Evolutionary conservation across 1,140 invertebrate species (phyloP), one percentile per base, ranked within the genome.

Genomic region (Heliconius hermathena): DNA sequence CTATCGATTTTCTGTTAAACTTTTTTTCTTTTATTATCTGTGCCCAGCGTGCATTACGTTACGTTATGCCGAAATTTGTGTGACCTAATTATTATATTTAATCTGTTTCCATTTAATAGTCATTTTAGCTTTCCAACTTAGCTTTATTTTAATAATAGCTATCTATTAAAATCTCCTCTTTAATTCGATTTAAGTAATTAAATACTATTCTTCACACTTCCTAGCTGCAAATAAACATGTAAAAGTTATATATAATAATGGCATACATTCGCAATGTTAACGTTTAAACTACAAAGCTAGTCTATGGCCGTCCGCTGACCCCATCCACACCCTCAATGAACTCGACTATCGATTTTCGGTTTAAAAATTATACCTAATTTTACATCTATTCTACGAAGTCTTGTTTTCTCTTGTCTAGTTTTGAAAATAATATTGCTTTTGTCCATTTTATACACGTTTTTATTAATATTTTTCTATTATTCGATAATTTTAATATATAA

Each of bases 1-100:
- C 83, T 91, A 91, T 87, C 95, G 83, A 88, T 95, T 91, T 91
- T 91, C 86, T 82, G 76, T 85, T 88, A 87, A 87, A 66, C 26
- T 66, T 26, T 26, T 36, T 72, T 72, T 72, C 22, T 72, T 90
- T 90, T 84, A 86, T 81, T 77, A 81, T 80, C 71, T 80, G 74
- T 76, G 74, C 78, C 52, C 76, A n/a, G n/a, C n/a, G 74, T 80
- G 74, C 78, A 80, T 77, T n/a, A 72, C 71, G 36, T 72, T 72
- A 72, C 71, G 71, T 38, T 72, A 9, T 72, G 71, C 71, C 71
- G 18, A 72, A 72, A 20, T 20, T 72, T 38, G 33, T 72, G 29
- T 38, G 71, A 72, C 71, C 71, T 72, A 38, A 72, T 38, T 72
- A 72, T 72, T 72, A 52, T 57, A 33, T 74, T 46, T 33, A 57